phyloP scores from a whole-genome alignment of 1,140 invertebrate species.

The Drosophila aff. region DNA sequence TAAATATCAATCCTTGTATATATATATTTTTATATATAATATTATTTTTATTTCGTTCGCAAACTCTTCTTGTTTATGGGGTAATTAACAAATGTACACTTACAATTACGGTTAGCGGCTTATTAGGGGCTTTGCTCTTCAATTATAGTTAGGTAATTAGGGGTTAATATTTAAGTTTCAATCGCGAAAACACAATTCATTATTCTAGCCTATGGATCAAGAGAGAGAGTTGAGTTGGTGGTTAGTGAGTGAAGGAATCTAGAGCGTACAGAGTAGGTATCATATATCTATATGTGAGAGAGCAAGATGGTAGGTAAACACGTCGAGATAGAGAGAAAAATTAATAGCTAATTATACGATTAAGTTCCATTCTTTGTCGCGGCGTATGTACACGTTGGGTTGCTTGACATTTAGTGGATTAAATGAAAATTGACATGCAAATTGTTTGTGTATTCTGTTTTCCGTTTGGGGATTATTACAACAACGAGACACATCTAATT shows the following conservation, averaged over 20 bases:
- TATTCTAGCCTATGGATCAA: slow-evolving; percentile 72
- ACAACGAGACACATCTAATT: slow-evolving; percentile 64
- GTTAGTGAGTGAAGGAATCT: slow-evolving; percentile 36
- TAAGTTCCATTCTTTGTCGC: slow-evolving; percentile 22
- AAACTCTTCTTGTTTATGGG: slow-evolving; percentile 60
- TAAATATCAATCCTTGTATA: slow-evolving; percentile 50
- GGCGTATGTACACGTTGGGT: slow-evolving; percentile 58
- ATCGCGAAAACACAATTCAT: slow-evolving; percentile 70
- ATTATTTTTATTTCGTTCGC: slow-evolving; percentile 45
- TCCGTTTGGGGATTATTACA: slow-evolving; percentile 48
- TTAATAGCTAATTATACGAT: slow-evolving; percentile 29
- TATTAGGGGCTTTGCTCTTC: slow-evolving; percentile 32
- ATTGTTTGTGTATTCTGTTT: slow-evolving; percentile 29
- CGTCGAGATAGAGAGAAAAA: slow-evolving; percentile 23
- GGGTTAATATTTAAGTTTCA: slow-evolving; percentile 46
- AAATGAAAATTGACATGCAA: slow-evolving; percentile 68
- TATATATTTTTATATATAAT: slow-evolving; percentile 30
- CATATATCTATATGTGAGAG: slow-evolving; percentile 17
- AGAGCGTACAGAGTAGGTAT: slow-evolving; percentile 15
- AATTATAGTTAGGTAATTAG: slow-evolving; percentile 24
- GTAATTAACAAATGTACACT: slow-evolving; percentile 81
- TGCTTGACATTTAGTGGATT: slow-evolving; percentile 37
- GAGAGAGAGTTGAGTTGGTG: slow-evolving; percentile 22
- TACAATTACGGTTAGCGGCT: slow-evolving; percentile 70
- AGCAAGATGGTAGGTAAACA: slow-evolving; percentile 33